These are phyloP conservation scores for Chrosomus eos DNA, from an alignment of 2,797 vertebrate species.

Conservation along the genomic window DNA sequence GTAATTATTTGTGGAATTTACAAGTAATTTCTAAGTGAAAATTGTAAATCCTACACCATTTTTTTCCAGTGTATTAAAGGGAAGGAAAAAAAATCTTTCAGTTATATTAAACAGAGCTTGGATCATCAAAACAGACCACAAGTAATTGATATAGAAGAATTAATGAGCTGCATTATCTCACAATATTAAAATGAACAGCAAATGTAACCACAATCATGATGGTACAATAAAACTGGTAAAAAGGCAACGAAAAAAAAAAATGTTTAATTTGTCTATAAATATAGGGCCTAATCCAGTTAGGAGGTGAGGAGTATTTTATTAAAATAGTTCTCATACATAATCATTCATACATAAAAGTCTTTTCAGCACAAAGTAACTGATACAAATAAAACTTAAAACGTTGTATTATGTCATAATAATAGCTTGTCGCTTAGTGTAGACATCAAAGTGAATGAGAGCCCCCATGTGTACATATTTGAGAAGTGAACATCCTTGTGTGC, in stretches of 20 bases:
- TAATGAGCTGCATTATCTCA: background rate
- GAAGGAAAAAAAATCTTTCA: background rate
- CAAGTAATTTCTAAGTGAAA: background rate
- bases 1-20: background rate
- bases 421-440: background rate
- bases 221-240: too few relatives aligned
- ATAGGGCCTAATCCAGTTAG: background rate
- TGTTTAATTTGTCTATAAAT: background rate
- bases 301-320: background rate
- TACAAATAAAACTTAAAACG: background rate
- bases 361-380: background rate
- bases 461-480: conserved; percentile 30
- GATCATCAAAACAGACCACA: background rate
- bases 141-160: background rate
- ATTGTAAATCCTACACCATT: background rate
- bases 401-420: background rate
- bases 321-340: background rate
- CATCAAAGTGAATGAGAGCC: conserved; percentile 31
- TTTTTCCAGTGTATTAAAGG: background rate
- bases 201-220: background rate
- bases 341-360: background rate
- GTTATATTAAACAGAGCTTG: background rate
- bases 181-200: background rate
- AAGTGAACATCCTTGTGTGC: conserved; percentile 2
- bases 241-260: too few relatives aligned